Conservation (phyloP, 2,113 vertebrate genomes). For the Calonectris borealis region DNA sequence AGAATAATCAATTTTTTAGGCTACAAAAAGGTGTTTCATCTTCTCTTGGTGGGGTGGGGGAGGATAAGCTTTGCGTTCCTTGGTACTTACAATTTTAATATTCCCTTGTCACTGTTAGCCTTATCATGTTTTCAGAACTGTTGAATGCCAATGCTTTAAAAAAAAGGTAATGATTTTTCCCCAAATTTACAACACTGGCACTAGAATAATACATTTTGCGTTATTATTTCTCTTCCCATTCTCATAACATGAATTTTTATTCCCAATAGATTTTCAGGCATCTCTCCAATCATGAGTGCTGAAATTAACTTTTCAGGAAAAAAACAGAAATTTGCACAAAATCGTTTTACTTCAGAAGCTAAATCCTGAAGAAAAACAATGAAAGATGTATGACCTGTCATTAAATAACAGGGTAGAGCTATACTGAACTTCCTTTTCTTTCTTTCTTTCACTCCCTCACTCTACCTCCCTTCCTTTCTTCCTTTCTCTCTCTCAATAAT, state of each 20-base stretch:
- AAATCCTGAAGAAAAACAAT: background rate
- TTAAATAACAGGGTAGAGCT: accelerated
- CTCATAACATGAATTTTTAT: background rate
- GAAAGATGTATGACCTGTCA: background rate
- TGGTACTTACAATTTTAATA: background rate
- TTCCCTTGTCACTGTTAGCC: background rate
- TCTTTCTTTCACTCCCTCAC: background rate
- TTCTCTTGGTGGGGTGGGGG: background rate
- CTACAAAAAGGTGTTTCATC: background rate
- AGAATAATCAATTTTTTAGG: background rate
- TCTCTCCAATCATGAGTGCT: background rate
- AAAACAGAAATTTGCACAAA: background rate
- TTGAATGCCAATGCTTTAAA: background rate
- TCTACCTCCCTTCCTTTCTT: no score
- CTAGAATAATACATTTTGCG: background rate
- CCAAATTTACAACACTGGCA: background rate
- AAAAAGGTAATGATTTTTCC: background rate
- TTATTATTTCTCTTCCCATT: background rate
- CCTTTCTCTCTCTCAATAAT: background rate
- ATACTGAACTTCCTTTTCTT: background rate
- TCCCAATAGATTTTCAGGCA: background rate
- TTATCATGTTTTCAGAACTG: background rate
- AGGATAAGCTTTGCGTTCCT: background rate
- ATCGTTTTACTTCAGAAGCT: background rate
- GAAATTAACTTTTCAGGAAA: background rate